These are phyloP conservation scores for Catharus ustulatus DNA, from an alignment of 2,797 vertebrate species.

Conservation along the genomic window DNA sequence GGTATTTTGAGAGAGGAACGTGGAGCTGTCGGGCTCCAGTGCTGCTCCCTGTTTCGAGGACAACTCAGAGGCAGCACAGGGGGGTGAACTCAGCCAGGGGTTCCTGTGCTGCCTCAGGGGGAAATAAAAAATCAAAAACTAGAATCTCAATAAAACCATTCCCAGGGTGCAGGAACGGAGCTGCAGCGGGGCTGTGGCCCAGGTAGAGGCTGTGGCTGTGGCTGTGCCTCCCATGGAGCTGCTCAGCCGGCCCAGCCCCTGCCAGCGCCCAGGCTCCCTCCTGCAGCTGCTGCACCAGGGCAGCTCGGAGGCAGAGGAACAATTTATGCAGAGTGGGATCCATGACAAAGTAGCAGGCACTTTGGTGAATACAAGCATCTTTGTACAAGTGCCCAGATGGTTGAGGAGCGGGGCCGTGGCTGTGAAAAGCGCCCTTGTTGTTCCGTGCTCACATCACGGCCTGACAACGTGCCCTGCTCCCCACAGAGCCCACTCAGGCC, in stretches of 20 bases:
- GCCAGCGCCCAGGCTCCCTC: neutral
- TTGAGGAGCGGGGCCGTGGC: neutral
- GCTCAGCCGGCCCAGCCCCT: constrained; percentile 51
- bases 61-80: neutral
- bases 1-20: neutral
- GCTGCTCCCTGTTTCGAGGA: neutral
- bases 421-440: constrained; percentile 37
- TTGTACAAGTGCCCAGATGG: constrained; percentile 54
- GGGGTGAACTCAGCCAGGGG: neutral
- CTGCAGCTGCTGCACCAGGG: neutral
- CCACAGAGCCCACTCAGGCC: fast-evolving
- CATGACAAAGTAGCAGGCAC: constrained; percentile 30
- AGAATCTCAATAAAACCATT: neutral
- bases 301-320: constrained; percentile 35
- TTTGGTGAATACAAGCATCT: constrained; percentile 44
- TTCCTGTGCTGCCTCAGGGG: too few relatives aligned
- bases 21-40: neutral
- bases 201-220: neutral
- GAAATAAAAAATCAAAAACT: neutral
- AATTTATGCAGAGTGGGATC: constrained; percentile 50
- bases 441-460: neutral
- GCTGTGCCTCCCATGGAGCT: neutral
- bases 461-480: neutral
- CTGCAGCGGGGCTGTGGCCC: fast-evolving
- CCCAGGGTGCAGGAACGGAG: neutral